Evolutionary conservation across 2,113 vertebrate genomes (phyloP).

Genomic region (Amblyornis subalaris): DNA sequence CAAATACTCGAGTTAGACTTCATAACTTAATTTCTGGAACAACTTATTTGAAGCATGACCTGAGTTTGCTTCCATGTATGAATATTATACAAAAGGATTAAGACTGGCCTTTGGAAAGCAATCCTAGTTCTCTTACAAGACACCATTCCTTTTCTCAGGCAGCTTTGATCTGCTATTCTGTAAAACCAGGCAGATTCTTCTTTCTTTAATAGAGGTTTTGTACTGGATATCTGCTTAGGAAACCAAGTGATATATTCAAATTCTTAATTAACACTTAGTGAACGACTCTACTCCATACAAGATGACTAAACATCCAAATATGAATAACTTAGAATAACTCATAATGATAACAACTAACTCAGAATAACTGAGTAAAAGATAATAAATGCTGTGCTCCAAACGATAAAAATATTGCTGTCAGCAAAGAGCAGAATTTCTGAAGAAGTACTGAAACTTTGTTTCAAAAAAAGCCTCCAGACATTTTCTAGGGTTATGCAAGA

Average conservation of each 20-base stretch:
- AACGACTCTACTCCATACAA: not conserved
- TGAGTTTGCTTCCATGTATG: slow-evolving; percentile 38
- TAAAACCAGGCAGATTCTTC: slow-evolving; percentile 1
- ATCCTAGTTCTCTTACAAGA: not conserved
- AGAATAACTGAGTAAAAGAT: not conserved
- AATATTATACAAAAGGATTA: slow-evolving; percentile 57
- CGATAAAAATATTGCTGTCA: not conserved
- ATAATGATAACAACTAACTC: not conserved
- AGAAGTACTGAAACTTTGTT: not conserved
- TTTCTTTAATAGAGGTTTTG: not conserved
- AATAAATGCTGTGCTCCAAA: not conserved
- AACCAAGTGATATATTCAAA: not conserved
- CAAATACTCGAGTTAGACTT: slow-evolving; percentile 1
- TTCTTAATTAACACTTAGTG: not conserved
- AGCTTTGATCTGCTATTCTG: slow-evolving; percentile 42
- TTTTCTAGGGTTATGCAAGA: not conserved
- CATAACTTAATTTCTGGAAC: slow-evolving; percentile 20
- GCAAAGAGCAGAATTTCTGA: not conserved
- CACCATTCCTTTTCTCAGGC: not conserved
- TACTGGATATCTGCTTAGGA: not conserved
- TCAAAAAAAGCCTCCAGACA: not conserved
- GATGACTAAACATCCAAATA: slow-evolving; percentile 11
- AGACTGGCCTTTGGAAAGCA: slow-evolving; percentile 21
- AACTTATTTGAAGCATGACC: slow-evolving; percentile 22
- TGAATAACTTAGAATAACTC: not conserved